A percentile compares a stretch with the other conserved stretches of the same genome.
Evolutionary conservation across 2,113 vertebrate genomes (phyloP).

Genomic region (Panurus biarmicus): DNA sequence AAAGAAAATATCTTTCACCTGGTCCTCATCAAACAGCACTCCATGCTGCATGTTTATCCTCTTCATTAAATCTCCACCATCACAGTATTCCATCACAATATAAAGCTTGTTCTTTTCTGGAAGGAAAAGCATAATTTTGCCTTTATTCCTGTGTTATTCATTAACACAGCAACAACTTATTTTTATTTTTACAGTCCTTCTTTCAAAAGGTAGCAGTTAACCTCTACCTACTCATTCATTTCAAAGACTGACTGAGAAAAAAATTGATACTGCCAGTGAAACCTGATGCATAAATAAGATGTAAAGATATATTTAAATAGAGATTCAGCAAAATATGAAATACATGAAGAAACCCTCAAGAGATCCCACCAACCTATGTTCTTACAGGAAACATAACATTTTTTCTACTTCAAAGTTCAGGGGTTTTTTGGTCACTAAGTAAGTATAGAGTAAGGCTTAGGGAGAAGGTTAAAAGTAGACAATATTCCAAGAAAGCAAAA

Average conservation of each 20-base stretch:
- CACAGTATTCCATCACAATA: slow-evolving; percentile 94
- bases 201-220: not conserved
- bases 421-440: not conserved
- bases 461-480: not conserved
- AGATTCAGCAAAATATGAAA: not conserved
- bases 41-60: slow-evolving; percentile 81
- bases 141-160: not conserved
- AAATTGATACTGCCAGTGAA: not conserved
- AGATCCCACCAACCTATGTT: not conserved
- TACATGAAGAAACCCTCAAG: not conserved
- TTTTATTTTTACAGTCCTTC: not conserved
- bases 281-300: not conserved
- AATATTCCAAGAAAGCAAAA: not conserved
- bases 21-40: slow-evolving; percentile 80
- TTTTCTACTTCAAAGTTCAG: not conserved
- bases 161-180: not conserved
- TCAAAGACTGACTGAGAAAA: not conserved
- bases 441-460: not conserved
- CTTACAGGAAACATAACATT: not conserved
- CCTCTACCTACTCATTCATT: not conserved
- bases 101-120: slow-evolving; percentile 78
- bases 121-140: slow-evolving; percentile 25
- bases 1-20: slow-evolving; percentile 69
- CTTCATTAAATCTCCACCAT: slow-evolving; percentile 89
- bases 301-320: not conserved